phyloP scores from a whole-genome alignment of 1,140 invertebrate genomes.

The Hesperophylax magnus region DNA sequence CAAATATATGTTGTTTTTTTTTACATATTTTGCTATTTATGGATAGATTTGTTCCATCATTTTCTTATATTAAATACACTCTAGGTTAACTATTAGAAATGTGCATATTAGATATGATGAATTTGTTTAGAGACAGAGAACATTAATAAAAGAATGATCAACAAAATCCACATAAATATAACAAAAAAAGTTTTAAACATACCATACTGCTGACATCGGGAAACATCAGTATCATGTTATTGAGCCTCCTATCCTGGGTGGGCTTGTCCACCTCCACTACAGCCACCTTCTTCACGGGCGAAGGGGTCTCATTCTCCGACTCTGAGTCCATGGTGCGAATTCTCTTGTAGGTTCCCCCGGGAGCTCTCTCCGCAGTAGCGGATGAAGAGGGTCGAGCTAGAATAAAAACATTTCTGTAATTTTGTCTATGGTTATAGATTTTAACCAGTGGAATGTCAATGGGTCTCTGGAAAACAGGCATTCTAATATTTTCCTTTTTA shows the following conservation, averaged over 20 bases:
- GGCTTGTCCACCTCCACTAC: conserved; percentile 62
- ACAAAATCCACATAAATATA: no score
- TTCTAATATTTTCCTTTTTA: no score
- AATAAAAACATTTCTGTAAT: background rate
- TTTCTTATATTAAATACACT: no score
- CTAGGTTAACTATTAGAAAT: no score
- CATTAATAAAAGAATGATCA: no score
- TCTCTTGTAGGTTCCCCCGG: conserved; percentile 63
- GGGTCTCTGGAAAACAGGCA: no score
- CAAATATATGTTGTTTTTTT: no score
- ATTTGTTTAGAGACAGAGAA: no score
- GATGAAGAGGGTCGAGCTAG: background rate
- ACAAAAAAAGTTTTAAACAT: conserved; percentile 31
- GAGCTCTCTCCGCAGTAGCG: conserved; percentile 59
- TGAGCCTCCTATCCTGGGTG: conserved; percentile 65
- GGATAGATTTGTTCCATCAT: no score
- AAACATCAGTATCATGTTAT: conserved; percentile 70
- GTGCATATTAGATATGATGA: no score
- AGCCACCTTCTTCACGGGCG: conserved; percentile 63
- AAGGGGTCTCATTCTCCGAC: conserved; percentile 64
- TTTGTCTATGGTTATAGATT: background rate
- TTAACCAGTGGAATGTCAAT: no score
- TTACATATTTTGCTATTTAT: no score
- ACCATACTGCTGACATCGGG: conserved; percentile 66
- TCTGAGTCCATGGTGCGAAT: conserved; percentile 62